phyloP scores from a whole-genome alignment of 1,140 invertebrate species.

The Drosophila kurseongensis region DNA sequence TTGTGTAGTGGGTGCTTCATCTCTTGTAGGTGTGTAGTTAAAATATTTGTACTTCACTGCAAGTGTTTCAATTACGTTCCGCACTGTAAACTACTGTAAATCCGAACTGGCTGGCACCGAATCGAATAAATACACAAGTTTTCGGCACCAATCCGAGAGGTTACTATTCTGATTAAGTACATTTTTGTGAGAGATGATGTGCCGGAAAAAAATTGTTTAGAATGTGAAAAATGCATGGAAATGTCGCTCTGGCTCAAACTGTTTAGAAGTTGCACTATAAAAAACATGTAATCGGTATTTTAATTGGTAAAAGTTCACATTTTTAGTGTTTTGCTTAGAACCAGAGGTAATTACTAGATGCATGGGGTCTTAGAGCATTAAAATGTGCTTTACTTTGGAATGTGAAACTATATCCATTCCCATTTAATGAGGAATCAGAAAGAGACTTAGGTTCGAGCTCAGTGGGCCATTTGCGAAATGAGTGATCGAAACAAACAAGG shows the following conservation, averaged over 20 bases:
- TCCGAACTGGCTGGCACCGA: constrained; percentile 8
- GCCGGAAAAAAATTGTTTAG: constrained; percentile 4
- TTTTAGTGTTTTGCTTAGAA: background rate
- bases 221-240: constrained; percentile 14
- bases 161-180: constrained; percentile 24
- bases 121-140: constrained; percentile 6
- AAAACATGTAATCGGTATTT: background rate
- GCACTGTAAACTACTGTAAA: constrained; percentile 26
- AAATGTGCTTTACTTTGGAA: constrained; percentile 1
- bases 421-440: constrained; percentile 1
- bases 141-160: constrained; percentile 1
- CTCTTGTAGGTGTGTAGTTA: constrained; percentile 40
- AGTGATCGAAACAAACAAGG: constrained; percentile 19
- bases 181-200: constrained; percentile 11
- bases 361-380: background rate
- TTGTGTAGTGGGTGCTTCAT: constrained; percentile 38
- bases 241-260: constrained; percentile 43
- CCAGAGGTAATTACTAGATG: background rate
- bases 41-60: constrained; percentile 78
- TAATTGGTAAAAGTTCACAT: background rate
- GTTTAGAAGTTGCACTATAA: background rate
- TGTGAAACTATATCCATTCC: constrained; percentile 10
- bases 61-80: constrained; percentile 69
- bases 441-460: constrained; percentile 9
- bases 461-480: constrained; percentile 24